A percentile compares a stretch with the other conserved stretches of the same genome.
These are phyloP conservation scores for Chascanopsetta lugubris DNA, from an alignment of 2,113 vertebrate genomes.

Conservation along the genomic window DNA sequence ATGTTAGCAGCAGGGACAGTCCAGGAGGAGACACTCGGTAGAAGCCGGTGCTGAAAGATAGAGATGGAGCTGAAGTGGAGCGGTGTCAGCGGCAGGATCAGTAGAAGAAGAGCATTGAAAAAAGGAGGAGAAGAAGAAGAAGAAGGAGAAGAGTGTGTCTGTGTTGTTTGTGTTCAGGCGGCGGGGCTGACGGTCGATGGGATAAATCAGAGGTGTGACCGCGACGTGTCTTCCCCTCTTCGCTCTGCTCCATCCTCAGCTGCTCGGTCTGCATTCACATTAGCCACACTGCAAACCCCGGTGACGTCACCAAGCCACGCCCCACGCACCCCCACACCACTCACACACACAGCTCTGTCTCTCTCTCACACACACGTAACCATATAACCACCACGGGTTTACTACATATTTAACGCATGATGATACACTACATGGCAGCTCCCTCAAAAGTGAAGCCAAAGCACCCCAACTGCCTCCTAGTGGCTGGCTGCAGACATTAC, in stretches of 20 bases:
- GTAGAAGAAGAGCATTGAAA: rapidly evolving
- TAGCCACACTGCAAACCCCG: conserved; percentile 34
- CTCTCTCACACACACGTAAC: neutral
- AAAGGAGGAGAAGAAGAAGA: neutral
- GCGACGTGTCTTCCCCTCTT: conserved; percentile 11
- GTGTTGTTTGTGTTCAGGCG: neutral
- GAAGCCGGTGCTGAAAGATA: conserved; percentile 38
- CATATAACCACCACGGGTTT: neutral
- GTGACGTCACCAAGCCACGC: conserved; percentile 72
- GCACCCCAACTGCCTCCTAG: neutral
- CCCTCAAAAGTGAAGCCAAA: neutral
- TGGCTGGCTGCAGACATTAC: neutral
- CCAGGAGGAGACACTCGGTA: conserved; percentile 29
- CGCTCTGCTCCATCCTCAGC: conserved; percentile 66
- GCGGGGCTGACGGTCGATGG: neutral
- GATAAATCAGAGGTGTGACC: conserved; percentile 19
- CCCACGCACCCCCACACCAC: conserved; percentile 28
- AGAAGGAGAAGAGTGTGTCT: neutral
- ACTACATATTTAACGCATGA: neutral
- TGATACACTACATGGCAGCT: neutral
- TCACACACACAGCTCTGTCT: neutral
- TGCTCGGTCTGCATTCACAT: conserved; percentile 59
- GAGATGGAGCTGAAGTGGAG: conserved; percentile 39
- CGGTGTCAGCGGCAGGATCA: conserved; percentile 12
- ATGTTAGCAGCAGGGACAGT: conserved; percentile 52